phyloP scores from a whole-genome alignment of 2,888 invertebrate species.

The Cryptophagus acutangulus region DNA sequence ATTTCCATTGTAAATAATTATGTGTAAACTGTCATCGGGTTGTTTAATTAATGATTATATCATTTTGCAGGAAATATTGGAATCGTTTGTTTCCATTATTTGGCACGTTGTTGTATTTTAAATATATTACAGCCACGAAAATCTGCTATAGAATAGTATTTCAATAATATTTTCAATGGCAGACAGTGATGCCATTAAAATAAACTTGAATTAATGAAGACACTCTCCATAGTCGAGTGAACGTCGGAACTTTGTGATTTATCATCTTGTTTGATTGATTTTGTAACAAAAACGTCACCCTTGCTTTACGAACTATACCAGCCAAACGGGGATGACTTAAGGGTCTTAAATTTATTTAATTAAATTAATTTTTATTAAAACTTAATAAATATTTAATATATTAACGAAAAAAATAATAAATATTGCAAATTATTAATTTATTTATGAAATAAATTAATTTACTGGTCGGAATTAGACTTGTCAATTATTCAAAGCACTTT shows the following conservation, averaged over 20 bases:
- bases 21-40: background rate
- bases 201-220: constrained; percentile 23
- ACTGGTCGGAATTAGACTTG: too few relatives aligned
- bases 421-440: too few relatives aligned
- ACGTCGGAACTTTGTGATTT: constrained; percentile 18
- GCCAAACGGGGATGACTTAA: too few relatives aligned
- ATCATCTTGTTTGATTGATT: constrained; percentile 26
- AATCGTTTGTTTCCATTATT: background rate
- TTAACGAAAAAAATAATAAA: too few relatives aligned
- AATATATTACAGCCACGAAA: constrained; percentile 5
- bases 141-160: constrained; percentile 14
- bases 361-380: too few relatives aligned
- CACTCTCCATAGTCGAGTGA: constrained; percentile 10
- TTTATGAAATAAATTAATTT: too few relatives aligned
- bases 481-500: too few relatives aligned
- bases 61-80: background rate
- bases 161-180: constrained; percentile 10
- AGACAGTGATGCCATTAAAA: constrained; percentile 19
- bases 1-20: background rate
- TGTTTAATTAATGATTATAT: background rate
- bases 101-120: background rate
- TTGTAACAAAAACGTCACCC: constrained; percentile 17
- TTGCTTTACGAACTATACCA: too few relatives aligned
- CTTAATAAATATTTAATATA: too few relatives aligned
- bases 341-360: too few relatives aligned